Base-by-base conservation (phyloP, 2,888 invertebrate genomes). In the Protonemura montana region DNA sequence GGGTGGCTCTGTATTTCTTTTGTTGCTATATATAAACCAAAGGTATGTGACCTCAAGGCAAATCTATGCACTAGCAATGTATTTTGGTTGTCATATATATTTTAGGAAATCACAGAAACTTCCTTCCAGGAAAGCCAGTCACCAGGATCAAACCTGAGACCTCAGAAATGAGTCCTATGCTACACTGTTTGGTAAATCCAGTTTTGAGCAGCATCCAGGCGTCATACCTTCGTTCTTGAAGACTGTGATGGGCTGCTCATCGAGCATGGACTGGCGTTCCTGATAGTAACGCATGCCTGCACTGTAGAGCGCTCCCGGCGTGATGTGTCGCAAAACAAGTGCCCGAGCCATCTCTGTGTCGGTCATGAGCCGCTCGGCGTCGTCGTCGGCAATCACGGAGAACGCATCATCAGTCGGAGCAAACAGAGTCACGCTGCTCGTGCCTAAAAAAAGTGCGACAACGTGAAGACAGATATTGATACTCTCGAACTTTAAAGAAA, bases 221-320 rank as follows among this genome's bases (percentile, higher is more conserved):
- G 81, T 21, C 92, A 92, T 90, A 95, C 96, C 95, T 88, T 95
- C 93, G 90, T 94, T 96, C 93, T 97, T 97, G 91, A 96, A 96
- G 89, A 97, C 91, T 85, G 96, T 96, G 25, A 97, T 92, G 7
- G 96, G 95, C 88, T 95, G 95, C 77, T 95, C 95, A 81, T 95
- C 94, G 89, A 94, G 94, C 91, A 97, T 93, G 85, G 95, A 95
- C 90, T 96, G 96, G 90, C 95, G 94, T 77, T 97, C 95, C 92
- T 97, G 96, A 91, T 96, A 97, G 92, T 96, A 97, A 89, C 96
- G 93, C 96, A 97, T 97, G 85, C 97, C 97, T 2, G 96, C 96
- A 85, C 96, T 96, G 92, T 96, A 97, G 1, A 97, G 92, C 0
- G 96, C 96, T 82, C 96, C 96, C 2, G 96, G 94, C 87, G 95